Conservation (phyloP, 37 sponge, comb jelly and placozoan species). For the Petrosia ficiformis region DNA sequence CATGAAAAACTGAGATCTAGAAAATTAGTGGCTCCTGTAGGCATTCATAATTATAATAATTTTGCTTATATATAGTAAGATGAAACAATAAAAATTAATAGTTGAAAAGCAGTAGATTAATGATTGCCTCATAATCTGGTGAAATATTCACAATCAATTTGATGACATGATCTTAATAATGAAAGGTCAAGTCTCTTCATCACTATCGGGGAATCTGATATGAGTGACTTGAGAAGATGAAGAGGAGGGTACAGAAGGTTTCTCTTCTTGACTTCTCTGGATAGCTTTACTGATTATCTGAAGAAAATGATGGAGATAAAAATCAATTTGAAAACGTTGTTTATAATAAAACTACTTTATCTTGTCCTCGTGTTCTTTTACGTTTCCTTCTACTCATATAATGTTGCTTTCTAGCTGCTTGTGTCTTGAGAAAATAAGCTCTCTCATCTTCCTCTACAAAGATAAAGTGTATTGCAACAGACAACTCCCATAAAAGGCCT, state of each 20-base stretch:
- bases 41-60: too few species aligned
- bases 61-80: too few species aligned
- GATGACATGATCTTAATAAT: too few species aligned
- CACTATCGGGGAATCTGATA: slow-evolving; percentile 35
- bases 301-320: not conserved
- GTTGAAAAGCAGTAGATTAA: too few species aligned
- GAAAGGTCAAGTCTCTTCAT: not conserved
- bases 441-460: slow-evolving; percentile 50
- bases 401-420: slow-evolving; percentile 34
- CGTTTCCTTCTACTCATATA: slow-evolving; percentile 11
- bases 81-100: too few species aligned
- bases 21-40: too few species aligned
- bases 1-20: too few species aligned
- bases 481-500: too few species aligned
- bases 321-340: too few species aligned
- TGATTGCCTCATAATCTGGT: too few species aligned
- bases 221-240: slow-evolving; percentile 16
- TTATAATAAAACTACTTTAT: slow-evolving; percentile 15
- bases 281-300: slow-evolving; percentile 30
- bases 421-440: slow-evolving; percentile 54
- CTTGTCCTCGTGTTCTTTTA: slow-evolving; percentile 36
- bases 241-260: not conserved
- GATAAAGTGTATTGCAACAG: too few species aligned
- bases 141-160: too few species aligned
- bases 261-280: not conserved